phyloP scores from a whole-genome alignment of 2,113 vertebrate species.

The Hemichromis elongatus region DNA sequence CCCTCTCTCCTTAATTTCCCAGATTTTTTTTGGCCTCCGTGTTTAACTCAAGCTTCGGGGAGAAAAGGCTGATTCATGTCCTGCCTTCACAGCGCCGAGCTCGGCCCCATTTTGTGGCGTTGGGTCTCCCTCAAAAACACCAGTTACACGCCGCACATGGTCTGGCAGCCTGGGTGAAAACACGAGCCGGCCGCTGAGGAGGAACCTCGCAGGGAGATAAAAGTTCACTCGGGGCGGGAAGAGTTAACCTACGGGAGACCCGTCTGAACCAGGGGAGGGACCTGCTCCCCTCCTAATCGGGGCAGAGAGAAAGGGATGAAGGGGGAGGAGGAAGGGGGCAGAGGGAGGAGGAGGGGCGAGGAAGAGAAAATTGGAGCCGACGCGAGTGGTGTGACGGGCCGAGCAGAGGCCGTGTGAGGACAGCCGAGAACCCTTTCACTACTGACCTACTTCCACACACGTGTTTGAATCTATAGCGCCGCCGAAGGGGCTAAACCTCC shows the following conservation, averaged over 20 bases:
- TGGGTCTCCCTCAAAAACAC: constrained; percentile 17
- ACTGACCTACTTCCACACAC: constrained; percentile 54
- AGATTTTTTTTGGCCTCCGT: not conserved
- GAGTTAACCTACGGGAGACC: constrained; percentile 46
- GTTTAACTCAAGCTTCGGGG: not conserved
- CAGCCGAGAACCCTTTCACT: constrained; percentile 46
- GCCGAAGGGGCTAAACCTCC: not conserved
- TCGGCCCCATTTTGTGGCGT: constrained; percentile 35
- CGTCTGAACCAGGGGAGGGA: constrained; percentile 37
- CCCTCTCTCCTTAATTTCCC: not conserved
- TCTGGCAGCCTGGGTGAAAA: constrained; percentile 7
- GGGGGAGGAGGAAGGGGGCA: not conserved
- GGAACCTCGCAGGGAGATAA: not conserved
- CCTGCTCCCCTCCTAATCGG: constrained; percentile 35
- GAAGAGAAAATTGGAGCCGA: constrained; percentile 42
- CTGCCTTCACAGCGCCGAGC: not conserved
- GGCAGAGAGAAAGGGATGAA: constrained; percentile 21
- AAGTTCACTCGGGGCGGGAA: not conserved
- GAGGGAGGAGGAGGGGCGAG: not conserved
- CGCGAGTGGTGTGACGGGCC: constrained; percentile 36
- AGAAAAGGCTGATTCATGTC: not conserved
- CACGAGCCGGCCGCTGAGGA: not conserved
- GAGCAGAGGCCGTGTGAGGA: constrained; percentile 40
- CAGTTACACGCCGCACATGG: constrained; percentile 1
- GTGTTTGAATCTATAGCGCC: constrained; percentile 2